Percentiles rank a stretch among this genome's conserved stretches.
Evolutionary conservation across 2,888 invertebrate genomes (phyloP).

Genomic region (Nasonia oneida): DNA sequence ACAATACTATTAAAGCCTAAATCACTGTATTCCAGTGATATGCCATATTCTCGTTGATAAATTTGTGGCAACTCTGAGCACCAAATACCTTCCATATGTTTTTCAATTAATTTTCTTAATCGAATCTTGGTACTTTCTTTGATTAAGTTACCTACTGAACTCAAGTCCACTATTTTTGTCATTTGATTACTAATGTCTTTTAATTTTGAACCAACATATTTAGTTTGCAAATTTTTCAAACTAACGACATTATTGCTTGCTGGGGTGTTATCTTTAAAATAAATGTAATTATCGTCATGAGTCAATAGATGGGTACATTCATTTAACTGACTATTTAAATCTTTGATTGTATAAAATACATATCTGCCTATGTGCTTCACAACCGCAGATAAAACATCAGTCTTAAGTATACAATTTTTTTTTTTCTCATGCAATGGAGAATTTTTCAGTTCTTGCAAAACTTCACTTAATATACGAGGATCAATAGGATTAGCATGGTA

Average conservation of each 20-base stretch:
- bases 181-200: constrained; percentile 28
- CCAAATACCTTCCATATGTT: constrained; percentile 74
- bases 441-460: constrained; percentile 38
- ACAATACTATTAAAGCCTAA: constrained; percentile 73
- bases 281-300: constrained; percentile 53
- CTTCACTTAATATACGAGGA: constrained; percentile 19
- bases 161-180: background rate
- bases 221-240: background rate
- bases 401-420: constrained; percentile 24
- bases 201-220: background rate
- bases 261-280: constrained; percentile 46
- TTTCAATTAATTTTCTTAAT: constrained; percentile 70
- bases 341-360: constrained; percentile 22
- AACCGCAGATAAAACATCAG: constrained; percentile 42
- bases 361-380: background rate
- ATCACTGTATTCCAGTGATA: constrained; percentile 70
- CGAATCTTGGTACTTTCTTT: constrained; percentile 67
- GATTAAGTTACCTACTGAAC: constrained; percentile 62
- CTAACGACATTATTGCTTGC: background rate
- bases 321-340: constrained; percentile 64
- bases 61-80: constrained; percentile 72
- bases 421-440: background rate
- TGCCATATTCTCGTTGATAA: constrained; percentile 70
- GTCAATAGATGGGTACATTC: constrained; percentile 63
- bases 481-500: background rate